A percentile compares a stretch with the other conserved stretches of the same genome.
phyloP scores from a whole-genome alignment of 1,140 invertebrate species.

The Eueides isabella region DNA sequence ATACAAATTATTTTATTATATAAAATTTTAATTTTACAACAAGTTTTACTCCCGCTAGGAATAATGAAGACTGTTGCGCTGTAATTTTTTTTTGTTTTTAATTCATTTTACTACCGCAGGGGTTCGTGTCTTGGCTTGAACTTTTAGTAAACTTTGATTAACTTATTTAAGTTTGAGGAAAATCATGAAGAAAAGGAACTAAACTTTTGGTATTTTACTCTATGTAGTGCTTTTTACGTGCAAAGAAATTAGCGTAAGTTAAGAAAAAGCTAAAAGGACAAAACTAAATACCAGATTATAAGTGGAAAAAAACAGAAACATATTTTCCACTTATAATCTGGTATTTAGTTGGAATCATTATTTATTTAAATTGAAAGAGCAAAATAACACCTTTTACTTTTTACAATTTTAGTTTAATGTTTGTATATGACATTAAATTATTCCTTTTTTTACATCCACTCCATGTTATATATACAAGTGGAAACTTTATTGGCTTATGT shows the following conservation, averaged over 20 bases:
- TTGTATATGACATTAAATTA: no score
- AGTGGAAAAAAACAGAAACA: no score
- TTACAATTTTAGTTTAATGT: no score
- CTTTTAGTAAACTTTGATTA: slow-evolving; percentile 55
- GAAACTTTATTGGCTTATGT: no score
- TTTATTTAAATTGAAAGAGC: no score
- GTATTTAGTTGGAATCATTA: no score
- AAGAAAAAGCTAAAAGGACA: no score
- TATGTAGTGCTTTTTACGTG: background rate
- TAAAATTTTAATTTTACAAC: background rate
- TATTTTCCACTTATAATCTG: no score
- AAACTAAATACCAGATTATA: no score
- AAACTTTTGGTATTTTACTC: background rate
- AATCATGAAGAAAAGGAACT: slow-evolving; percentile 14
- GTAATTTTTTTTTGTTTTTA: slow-evolving; percentile 52
- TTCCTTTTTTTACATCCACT: no score
- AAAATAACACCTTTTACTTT: no score
- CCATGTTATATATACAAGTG: no score
- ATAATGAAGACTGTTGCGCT: slow-evolving; percentile 66
- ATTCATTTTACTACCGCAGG: slow-evolving; percentile 58
- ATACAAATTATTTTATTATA: background rate
- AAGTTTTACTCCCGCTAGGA: slow-evolving; percentile 63
- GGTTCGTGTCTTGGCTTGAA: slow-evolving; percentile 46
- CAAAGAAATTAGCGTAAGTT: background rate
- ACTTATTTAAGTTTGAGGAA: slow-evolving; percentile 43